Base-by-base conservation (phyloP, 2,888 invertebrate species). In the Watsonalla binaria region DNA sequence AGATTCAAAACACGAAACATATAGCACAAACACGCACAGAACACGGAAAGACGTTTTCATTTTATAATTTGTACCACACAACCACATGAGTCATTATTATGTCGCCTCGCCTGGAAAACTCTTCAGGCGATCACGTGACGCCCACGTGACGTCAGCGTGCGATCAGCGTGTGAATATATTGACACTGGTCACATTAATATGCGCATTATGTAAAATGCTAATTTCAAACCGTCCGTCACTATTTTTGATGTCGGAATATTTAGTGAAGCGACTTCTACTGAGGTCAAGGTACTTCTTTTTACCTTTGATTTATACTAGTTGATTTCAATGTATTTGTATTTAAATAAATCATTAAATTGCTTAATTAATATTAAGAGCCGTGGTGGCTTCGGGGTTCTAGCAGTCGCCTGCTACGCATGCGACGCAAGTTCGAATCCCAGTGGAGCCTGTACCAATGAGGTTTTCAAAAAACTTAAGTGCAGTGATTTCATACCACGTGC, bases 31-130 rank as follows among this genome's bases (percentile, higher is more conserved):
- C 5, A 37, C 6, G 37, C 6, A 37, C 8, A 37, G 5, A 42
- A 11, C 11, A 42, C 9, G 8, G 5, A 46, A 14, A 46, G 34
- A 46, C 54, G 49, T 56, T 51, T 0, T 2, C 0, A 39, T 51
- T 49, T 55, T 57, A 11, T 62, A 6, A 55, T 60, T 74, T 76
- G 59, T 6, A 66, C 72, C 67, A 66, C 51, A 59, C 61, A 45
- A 52, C 11, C 15, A n/a, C 52, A 62, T 86, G 85, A 86, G 61
- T 84, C 85, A 85, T 70, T 24, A 24, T 24, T 24, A 58, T 52
- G 61, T 54, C 57, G 57, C 68, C 66, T 66, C 65, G 74, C 65
- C 69, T 79, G 84, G 86, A 86, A 85, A 86, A 84, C 84, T 86
- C 82, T 82, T 78, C 72, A 74, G 67, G 59, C 57, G 60, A 62